These are phyloP conservation scores for Opisthograptis luteolata DNA, from an alignment of 2,888 invertebrate species.

Conservation along the genomic window DNA sequence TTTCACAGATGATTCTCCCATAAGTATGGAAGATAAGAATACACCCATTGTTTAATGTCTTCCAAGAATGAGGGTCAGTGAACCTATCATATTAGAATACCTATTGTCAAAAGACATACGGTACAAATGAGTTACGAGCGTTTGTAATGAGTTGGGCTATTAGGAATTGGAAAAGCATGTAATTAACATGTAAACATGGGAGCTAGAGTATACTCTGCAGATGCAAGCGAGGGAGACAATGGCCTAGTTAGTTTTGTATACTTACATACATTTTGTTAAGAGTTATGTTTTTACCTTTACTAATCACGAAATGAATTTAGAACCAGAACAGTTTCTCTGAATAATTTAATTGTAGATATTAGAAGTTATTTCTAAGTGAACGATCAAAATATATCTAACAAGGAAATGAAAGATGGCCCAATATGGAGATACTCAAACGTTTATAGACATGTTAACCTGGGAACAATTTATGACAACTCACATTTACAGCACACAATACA, in stretches of 20 bases:
- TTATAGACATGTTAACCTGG: neutral
- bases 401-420: neutral
- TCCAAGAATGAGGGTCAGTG: conserved; percentile 51
- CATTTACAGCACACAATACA: too few relatives aligned
- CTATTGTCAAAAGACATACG: conserved; percentile 44
- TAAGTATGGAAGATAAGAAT: conserved; percentile 29
- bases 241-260: neutral
- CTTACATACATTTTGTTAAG: neutral
- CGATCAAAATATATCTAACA: neutral
- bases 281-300: neutral
- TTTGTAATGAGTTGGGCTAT: conserved; percentile 50
- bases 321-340: too few relatives aligned
- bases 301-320: too few relatives aligned
- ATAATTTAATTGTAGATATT: too few relatives aligned
- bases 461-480: neutral
- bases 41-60: conserved; percentile 42
- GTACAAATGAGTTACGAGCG: conserved; percentile 35
- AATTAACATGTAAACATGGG: conserved; percentile 25
- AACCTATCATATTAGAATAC: conserved; percentile 47
- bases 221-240: conserved; percentile 3
- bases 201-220: conserved; percentile 7
- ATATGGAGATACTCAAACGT: neutral
- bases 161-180: conserved; percentile 31
- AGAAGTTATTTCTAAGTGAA: too few relatives aligned
- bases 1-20: conserved; percentile 31